Percentiles rank a stretch among this genome's conserved stretches.
Conservation (phyloP, 2,888 invertebrate species). For the Drosophila atripex region DNA sequence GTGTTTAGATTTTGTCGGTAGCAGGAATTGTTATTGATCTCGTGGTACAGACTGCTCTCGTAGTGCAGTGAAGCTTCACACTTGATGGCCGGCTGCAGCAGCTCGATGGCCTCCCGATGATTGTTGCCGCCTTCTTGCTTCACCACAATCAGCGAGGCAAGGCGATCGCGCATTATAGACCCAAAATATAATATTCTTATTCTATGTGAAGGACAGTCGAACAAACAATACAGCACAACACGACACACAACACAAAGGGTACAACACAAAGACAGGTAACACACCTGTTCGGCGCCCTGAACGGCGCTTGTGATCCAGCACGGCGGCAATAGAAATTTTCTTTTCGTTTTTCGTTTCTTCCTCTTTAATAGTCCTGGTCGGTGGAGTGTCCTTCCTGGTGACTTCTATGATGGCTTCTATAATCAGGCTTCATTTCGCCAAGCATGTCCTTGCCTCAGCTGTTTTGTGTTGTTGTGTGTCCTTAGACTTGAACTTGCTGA, state of each 20-base stretch:
- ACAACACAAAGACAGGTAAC: conserved; percentile 36
- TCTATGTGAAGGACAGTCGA: neutral
- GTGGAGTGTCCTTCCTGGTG: conserved; percentile 14
- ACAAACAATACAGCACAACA: conserved; percentile 20
- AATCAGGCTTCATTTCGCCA: conserved; percentile 46
- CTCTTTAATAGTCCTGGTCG: conserved; percentile 18
- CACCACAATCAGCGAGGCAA: conserved; percentile 84
- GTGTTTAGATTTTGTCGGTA: conserved; percentile 68
- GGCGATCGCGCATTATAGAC: conserved; percentile 83
- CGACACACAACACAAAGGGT: conserved; percentile 39
- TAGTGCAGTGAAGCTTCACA: conserved; percentile 61
- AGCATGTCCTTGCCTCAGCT: conserved; percentile 43
- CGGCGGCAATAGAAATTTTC: conserved; percentile 56
- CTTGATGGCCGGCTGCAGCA: conserved; percentile 61
- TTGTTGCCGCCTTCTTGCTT: conserved; percentile 81
- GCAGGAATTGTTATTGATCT: conserved; percentile 78
- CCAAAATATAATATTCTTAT: conserved; percentile 7
- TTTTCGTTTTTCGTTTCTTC: neutral
- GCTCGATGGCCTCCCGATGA: conserved; percentile 37
- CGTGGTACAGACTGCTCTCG: conserved; percentile 55
- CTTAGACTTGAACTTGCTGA: conserved; percentile 76
- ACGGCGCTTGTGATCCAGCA: conserved; percentile 81
- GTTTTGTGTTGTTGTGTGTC: conserved; percentile 56
- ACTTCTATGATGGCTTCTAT: conserved; percentile 32
- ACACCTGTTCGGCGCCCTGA: conserved; percentile 82